Conservation (phyloP, 2,113 vertebrate species). For the Oreocharis arfaki region DNA sequence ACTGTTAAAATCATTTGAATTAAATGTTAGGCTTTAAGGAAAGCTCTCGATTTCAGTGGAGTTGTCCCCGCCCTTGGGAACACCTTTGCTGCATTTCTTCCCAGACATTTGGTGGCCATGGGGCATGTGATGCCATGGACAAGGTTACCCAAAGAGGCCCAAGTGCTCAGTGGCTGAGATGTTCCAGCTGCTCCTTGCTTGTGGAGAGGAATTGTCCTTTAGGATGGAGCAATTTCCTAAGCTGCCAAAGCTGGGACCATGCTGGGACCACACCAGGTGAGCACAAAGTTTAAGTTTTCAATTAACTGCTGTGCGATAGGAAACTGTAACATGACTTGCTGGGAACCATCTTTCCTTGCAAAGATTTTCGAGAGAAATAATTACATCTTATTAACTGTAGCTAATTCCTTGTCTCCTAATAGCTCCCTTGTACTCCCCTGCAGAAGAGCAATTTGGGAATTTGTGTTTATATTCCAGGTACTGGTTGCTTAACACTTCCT, state of each 20-base stretch:
- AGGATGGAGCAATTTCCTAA: neutral
- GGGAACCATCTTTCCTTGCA: neutral
- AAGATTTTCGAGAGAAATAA: neutral
- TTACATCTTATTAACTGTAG: neutral
- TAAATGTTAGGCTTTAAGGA: neutral
- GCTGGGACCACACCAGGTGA: neutral
- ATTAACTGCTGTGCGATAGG: neutral
- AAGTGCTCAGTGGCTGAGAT: neutral
- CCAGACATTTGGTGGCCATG: neutral
- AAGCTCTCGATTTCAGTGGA: neutral
- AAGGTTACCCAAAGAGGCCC: neutral
- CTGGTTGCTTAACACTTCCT: neutral
- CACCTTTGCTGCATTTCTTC: neutral
- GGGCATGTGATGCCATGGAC: neutral
- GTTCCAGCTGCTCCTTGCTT: neutral
- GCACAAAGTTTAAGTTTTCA: neutral
- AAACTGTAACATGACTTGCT: neutral
- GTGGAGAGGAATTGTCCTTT: neutral
- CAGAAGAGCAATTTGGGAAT: neutral
- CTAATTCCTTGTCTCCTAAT: neutral
- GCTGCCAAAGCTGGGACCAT: neutral
- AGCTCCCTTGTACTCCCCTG: neutral
- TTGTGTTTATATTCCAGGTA: constrained; percentile 16
- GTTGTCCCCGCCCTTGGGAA: neutral
- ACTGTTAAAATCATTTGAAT: neutral